Base-by-base conservation (phyloP, 2,888 invertebrate species). In the Campaea margaritaria region DNA sequence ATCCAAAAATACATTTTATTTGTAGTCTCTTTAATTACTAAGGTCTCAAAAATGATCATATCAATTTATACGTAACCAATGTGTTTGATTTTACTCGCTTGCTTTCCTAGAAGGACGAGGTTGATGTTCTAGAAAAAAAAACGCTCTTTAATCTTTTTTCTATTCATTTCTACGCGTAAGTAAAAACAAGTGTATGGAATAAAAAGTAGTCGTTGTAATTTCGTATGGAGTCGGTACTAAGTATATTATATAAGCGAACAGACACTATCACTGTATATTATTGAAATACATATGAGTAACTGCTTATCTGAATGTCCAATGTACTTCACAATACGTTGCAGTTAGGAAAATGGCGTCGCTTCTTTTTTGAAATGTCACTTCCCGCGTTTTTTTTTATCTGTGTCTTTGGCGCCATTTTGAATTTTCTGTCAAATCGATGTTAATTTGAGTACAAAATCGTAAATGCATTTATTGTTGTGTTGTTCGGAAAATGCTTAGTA, bases 31-130 rank as follows among this genome's bases (percentile, higher is more conserved):
- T 21, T 69, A 77, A 72, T 69, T 64, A 78, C 54, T 85, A 86
- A 86, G 83, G 79, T 87, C 78, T 85, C 79, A 79, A 82, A 73
- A 87, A 82, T 82, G 85, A 90, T 91, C 91, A 91, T 91, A 91
- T 91, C 91, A 91, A 83, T 87, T 89, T 89, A 91, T 91, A 91
- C 91, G 91, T 91, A 91, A 89, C 82, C 71, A 71, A 75, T 78
- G 61, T 69, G 21, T 79, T 82, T 78, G 69, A 65, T 62, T 70
- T 72, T 71, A 76, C 78, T 79, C 83, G 87, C 87, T 86, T 86
- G 87, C 88, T 88, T 87, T 83, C 72, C 76, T 81, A 84, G 83
- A 70, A 72, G 70, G 34, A 43, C 42, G 51, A 51, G 13, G 41
- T 27, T 5, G 70, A 72, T 72, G 74, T 75, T 75, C 65, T 67